Conservation (phyloP, 2,888 invertebrate genomes). For the Erynnis tages region DNA sequence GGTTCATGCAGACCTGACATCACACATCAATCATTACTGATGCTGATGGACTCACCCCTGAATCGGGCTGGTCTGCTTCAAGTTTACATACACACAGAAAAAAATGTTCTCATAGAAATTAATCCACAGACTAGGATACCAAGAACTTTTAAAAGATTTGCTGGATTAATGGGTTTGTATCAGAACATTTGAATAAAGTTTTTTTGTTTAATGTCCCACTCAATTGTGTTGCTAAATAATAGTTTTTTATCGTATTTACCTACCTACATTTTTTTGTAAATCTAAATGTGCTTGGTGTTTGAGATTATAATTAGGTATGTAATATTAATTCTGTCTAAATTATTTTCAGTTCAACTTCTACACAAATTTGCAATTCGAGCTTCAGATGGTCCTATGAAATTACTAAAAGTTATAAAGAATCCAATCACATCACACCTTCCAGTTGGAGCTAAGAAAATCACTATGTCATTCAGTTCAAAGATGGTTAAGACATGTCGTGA, state of each 20-base stretch:
- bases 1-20: constrained; percentile 97
- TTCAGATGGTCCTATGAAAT: constrained; percentile 92
- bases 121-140: constrained; percentile 99
- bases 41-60: constrained; percentile 98
- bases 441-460: constrained; percentile 94
- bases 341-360: constrained; percentile 92
- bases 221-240: no score
- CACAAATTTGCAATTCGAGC: constrained; percentile 97
- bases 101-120: constrained; percentile 96
- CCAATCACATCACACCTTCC: constrained; percentile 97
- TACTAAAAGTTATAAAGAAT: constrained; percentile 98
- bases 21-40: constrained; percentile 97
- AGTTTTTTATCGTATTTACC: no score
- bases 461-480: constrained; percentile 94
- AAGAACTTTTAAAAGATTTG: constrained; percentile 97
- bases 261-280: no score
- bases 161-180: constrained; percentile 97
- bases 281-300: no score
- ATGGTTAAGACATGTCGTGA: constrained; percentile 86
- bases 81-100: constrained; percentile 95
- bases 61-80: constrained; percentile 98
- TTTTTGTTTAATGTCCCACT: not conserved
- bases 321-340: not conserved
- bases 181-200: not conserved
- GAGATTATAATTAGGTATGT: not conserved